A percentile compares a stretch with the other conserved stretches of the same genome.
phyloP scores from a whole-genome alignment of 2,888 invertebrate species.

The Cerastis rubricosa region DNA sequence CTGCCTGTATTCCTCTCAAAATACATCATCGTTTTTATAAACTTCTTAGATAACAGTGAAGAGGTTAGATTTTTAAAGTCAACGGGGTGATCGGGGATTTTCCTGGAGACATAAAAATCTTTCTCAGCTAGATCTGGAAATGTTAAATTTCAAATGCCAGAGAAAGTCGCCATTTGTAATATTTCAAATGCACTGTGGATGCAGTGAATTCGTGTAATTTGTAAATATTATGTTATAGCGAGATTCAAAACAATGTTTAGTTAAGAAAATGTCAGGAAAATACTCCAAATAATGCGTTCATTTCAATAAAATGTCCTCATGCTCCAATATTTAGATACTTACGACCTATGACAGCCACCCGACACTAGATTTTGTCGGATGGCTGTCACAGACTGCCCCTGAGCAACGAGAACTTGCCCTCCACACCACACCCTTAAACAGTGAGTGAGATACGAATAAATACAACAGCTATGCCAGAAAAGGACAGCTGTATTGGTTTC shows the following conservation, averaged over 20 bases:
- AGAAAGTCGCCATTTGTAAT: not conserved
- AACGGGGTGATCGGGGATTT: not conserved
- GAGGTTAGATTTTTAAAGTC: not conserved
- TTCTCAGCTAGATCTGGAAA: not conserved
- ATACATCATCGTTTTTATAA: not conserved
- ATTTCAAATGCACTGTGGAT: not conserved
- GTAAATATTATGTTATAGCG: not conserved
- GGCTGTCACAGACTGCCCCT: conserved; percentile 40
- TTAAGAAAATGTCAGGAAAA: not conserved
- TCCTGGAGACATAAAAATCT: not conserved
- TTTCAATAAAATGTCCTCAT: conserved; percentile 60
- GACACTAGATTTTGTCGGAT: conserved; percentile 51
- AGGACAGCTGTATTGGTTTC: conserved; percentile 56
- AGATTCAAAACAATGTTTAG: not conserved
- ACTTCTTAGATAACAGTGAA: not conserved
- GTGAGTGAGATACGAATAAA: conserved; percentile 54
- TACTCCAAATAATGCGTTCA: conserved; percentile 8
- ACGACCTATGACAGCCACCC: conserved; percentile 43
- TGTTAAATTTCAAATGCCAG: not conserved
- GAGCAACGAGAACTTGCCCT: conserved; percentile 53
- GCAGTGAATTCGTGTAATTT: not conserved
- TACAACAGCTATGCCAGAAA: conserved; percentile 56
- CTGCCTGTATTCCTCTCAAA: not conserved
- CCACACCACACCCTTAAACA: conserved; percentile 59
- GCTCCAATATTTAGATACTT: conserved; percentile 65